Evolutionary conservation across 1,140 invertebrate genomes (phyloP).

Genomic region (Platorchestia sp.): DNA sequence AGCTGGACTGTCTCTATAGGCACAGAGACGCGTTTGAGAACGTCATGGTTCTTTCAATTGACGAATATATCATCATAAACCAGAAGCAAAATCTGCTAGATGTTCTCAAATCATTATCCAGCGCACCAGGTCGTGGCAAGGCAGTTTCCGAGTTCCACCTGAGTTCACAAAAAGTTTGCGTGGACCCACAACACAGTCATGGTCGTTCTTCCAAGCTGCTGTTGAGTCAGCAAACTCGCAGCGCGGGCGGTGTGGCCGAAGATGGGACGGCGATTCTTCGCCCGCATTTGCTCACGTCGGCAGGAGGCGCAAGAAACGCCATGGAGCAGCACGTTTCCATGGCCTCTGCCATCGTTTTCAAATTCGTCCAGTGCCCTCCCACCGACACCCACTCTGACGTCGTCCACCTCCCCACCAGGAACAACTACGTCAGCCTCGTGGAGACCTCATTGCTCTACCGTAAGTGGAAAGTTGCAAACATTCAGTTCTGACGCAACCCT

Average conservation of each 20-base stretch:
- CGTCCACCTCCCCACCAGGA: slow-evolving; percentile 63
- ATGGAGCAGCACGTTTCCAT: slow-evolving; percentile 62
- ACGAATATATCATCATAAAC: slow-evolving; percentile 61
- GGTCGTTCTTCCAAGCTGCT: slow-evolving; percentile 49
- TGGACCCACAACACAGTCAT: slow-evolving; percentile 59
- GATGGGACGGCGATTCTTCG: slow-evolving; percentile 62
- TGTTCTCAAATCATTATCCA: slow-evolving; percentile 22
- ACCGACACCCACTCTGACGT: slow-evolving; percentile 60
- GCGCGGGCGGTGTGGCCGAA: slow-evolving; percentile 47
- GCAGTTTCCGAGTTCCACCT: slow-evolving; percentile 64
- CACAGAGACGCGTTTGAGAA: slow-evolving; percentile 64
- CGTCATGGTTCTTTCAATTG: slow-evolving; percentile 61
- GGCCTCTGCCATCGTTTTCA: slow-evolving; percentile 57
- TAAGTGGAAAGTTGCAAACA: slow-evolving; percentile 62
- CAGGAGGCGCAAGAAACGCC: neutral
- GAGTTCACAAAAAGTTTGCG: slow-evolving; percentile 60
- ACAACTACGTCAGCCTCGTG: slow-evolving; percentile 59
- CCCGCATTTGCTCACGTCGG: slow-evolving; percentile 60
- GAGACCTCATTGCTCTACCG: slow-evolving; percentile 62
- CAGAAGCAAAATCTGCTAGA: slow-evolving; percentile 59
- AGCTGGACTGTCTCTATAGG: slow-evolving; percentile 63
- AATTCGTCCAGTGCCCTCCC: slow-evolving; percentile 58
- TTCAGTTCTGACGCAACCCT: neutral
- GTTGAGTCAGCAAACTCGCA: slow-evolving; percentile 61
- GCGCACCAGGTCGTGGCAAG: slow-evolving; percentile 47